Evolutionary conservation across 2,888 invertebrate species (phyloP), one percentile per base, ranked within the genome.

Genomic region (Panopea generosa): DNA sequence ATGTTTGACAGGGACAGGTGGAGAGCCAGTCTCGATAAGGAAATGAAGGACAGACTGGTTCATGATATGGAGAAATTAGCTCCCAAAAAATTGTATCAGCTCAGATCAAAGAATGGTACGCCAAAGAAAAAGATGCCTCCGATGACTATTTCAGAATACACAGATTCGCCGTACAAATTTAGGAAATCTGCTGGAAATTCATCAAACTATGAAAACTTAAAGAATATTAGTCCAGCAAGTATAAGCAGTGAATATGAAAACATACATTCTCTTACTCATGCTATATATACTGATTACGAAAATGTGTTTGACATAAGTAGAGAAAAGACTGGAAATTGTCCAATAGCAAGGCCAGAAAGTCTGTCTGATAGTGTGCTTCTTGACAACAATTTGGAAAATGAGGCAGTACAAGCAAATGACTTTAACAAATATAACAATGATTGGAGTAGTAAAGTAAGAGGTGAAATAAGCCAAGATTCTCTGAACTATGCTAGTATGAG

Each of bases 101-200:
- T 80, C 11, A 53, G 55, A 14, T 55, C 70, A 24, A 75, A 79
- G 45, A 74, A 50, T 67, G 72, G 38, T 40, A 40, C 38, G 2
- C 24, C 50, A 2, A 20, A 26, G 14, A 73, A 76, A 40, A 76
- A 73, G n/a, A 49, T 53, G 14, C 67, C 71, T 1, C 76, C 75
- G n/a, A 47, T 77, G 18, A 62, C 66, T 11, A 57, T 83, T 16
- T 52, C 69, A 16, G 74, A 78, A 24, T 81, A 81, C 45, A 66
- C 71, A 29, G 78, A 83, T 45, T 84, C 83, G 18, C 83, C 83
- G 14, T 84, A 84, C 40, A 84, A 84, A 70, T 84, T 82, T 33
- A 45, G 84, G 45, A 75, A 72, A 45, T 57, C 69, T 43, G 38
- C 45, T 14, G 40, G 26, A 24, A 38, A 18, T 3, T n/a, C 49